Evolutionary conservation across 2,797 vertebrate species (phyloP).

Genomic region (Australoheros facetus): DNA sequence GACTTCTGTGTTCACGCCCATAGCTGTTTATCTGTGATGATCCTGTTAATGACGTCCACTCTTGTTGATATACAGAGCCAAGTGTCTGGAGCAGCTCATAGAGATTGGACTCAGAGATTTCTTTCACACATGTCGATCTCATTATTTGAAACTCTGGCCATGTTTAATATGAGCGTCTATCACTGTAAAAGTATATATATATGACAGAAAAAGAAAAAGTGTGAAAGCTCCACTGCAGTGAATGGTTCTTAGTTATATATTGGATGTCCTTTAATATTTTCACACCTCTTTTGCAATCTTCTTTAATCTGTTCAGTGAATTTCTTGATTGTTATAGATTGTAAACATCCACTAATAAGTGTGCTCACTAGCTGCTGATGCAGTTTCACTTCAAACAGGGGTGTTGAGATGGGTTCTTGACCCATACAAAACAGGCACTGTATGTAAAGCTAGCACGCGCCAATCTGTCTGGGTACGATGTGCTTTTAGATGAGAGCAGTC

Average conservation of each 20-base stretch:
- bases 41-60: too few species aligned
- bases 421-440: constrained; percentile 54
- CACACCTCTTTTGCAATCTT: not conserved
- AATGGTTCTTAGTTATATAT: not conserved
- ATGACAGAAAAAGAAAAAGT: not conserved
- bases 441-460: constrained; percentile 39
- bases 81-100: too few species aligned
- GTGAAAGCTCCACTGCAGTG: not conserved
- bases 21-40: too few species aligned
- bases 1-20: too few species aligned
- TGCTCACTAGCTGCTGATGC: not conserved
- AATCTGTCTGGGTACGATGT: constrained; percentile 53
- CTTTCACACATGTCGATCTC: too few species aligned
- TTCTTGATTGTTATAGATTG: not conserved
- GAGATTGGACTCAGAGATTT: too few species aligned
- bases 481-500: constrained; percentile 34
- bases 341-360: not conserved
- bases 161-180: too few species aligned
- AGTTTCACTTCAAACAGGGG: constrained; percentile 21
- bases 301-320: not conserved
- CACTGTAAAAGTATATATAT: too few species aligned
- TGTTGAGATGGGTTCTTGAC: constrained; percentile 37
- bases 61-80: too few species aligned
- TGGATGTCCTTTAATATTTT: not conserved
- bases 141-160: too few species aligned